Evolutionary conservation across 2,113 vertebrate species (phyloP).

Genomic region (Plecotus auritus): DNA sequence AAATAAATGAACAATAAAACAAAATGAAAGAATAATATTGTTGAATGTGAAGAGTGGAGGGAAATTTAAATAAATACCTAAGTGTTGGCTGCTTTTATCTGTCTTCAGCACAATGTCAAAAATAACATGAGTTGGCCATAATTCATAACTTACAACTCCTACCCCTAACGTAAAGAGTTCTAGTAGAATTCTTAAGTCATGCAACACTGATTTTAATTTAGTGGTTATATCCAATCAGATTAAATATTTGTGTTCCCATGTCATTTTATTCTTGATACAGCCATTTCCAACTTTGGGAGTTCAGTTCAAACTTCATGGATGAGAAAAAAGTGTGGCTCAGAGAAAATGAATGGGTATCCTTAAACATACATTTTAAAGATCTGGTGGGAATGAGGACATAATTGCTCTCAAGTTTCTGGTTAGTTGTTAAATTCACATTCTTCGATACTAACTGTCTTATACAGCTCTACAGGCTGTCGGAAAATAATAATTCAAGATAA

Average conservation of each 20-base stretch:
- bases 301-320: not conserved
- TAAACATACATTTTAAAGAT: constrained; percentile 27
- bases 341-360: not conserved
- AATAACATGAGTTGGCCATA: not conserved
- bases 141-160: not conserved
- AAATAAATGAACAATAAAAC: constrained; percentile 3
- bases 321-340: not conserved
- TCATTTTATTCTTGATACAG: constrained; percentile 14
- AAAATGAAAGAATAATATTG: not conserved
- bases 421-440: constrained; percentile 23
- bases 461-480: not conserved
- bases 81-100: not conserved
- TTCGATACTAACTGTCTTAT: not conserved
- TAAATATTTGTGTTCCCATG: not conserved
- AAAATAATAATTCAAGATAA: constrained; percentile 32
- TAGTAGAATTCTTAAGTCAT: not conserved
- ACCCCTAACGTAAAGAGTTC: not conserved
- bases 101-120: constrained; percentile 5
- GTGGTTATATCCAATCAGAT: constrained; percentile 17
- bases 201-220: constrained; percentile 43
- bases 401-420: not conserved
- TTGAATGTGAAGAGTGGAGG: constrained; percentile 1
- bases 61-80: not conserved
- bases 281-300: constrained; percentile 11
- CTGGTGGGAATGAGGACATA: not conserved